Percentiles rank a stretch among this genome's conserved stretches.
phyloP scores from a whole-genome alignment of 2,888 invertebrate genomes.

The Micoletzkya japonica region DNA sequence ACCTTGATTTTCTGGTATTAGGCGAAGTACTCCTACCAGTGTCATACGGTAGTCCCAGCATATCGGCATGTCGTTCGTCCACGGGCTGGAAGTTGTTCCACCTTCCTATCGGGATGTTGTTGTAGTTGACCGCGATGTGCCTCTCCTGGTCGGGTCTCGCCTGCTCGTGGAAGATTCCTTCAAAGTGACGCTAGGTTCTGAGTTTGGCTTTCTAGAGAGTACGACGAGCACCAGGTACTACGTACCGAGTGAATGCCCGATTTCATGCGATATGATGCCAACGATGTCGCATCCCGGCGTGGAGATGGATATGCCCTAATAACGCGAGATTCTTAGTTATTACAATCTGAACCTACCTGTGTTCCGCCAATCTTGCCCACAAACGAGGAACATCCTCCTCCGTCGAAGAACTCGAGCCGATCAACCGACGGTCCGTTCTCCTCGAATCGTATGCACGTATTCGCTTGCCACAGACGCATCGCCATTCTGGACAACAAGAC shows the following conservation, averaged over 20 bases:
- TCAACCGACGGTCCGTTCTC: constrained; percentile 53
- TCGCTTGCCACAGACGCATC: constrained; percentile 51
- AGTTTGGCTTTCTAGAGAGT: background rate
- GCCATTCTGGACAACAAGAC: constrained; percentile 38
- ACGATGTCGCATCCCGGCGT: constrained; percentile 62
- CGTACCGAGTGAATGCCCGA: constrained; percentile 58
- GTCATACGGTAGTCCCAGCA: constrained; percentile 58
- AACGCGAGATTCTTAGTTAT: background rate
- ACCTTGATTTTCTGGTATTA: too few relatives aligned
- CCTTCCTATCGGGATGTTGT: constrained; percentile 55
- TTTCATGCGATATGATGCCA: constrained; percentile 63
- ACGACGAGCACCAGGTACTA: background rate
- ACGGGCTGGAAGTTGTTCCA: constrained; percentile 63
- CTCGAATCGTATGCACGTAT: constrained; percentile 54
- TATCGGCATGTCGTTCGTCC: constrained; percentile 52
- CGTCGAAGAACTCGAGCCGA: constrained; percentile 62
- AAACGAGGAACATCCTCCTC: constrained; percentile 63
- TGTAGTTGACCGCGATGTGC: constrained; percentile 58
- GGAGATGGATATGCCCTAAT: constrained; percentile 59
- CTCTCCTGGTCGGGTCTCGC: constrained; percentile 55
- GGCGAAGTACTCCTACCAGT: constrained; percentile 39
- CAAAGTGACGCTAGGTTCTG: too few relatives aligned
- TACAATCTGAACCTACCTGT: constrained; percentile 42
- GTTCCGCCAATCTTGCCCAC: constrained; percentile 61
- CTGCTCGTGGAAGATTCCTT: constrained; percentile 61